Conservation (phyloP, 53 echinoderm and acorn worm species). For the Actinopyga echinites region DNA sequence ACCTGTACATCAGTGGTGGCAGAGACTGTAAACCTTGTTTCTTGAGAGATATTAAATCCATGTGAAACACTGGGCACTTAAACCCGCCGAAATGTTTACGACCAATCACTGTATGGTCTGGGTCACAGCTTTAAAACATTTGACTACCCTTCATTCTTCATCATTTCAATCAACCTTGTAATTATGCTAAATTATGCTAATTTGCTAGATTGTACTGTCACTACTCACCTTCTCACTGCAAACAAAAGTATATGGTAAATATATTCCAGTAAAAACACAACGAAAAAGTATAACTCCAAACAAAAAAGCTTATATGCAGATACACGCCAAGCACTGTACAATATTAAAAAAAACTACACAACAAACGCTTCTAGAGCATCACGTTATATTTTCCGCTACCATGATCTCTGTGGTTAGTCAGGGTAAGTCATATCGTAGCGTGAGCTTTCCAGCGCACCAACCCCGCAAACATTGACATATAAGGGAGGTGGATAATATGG, state of each 20-base stretch:
- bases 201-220: background rate
- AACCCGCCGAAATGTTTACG: slow-evolving; percentile 1
- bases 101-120: background rate
- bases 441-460: slow-evolving; percentile 25
- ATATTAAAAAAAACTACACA: slow-evolving; percentile 24
- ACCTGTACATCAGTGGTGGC: too few species aligned
- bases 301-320: slow-evolving; percentile 20
- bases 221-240: background rate
- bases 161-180: slow-evolving; percentile 2
- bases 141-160: background rate
- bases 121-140: slow-evolving; percentile 5
- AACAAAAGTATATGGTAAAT: background rate
- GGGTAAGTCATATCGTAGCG: slow-evolving; percentile 1
- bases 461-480: slow-evolving; percentile 67
- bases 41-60: too few species aligned
- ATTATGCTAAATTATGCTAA: slow-evolving; percentile 30
- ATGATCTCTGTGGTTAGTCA: slow-evolving; percentile 31
- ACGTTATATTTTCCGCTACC: background rate
- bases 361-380: background rate
- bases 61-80: background rate
- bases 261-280: background rate
- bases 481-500: slow-evolving; percentile 54
- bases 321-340: slow-evolving; percentile 38
- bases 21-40: too few species aligned
- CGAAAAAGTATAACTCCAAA: slow-evolving; percentile 9